Percentiles rank a stretch among this genome's conserved stretches.
Conservation (phyloP, 2,888 invertebrate species). For the Halocaridina rubra region DNA sequence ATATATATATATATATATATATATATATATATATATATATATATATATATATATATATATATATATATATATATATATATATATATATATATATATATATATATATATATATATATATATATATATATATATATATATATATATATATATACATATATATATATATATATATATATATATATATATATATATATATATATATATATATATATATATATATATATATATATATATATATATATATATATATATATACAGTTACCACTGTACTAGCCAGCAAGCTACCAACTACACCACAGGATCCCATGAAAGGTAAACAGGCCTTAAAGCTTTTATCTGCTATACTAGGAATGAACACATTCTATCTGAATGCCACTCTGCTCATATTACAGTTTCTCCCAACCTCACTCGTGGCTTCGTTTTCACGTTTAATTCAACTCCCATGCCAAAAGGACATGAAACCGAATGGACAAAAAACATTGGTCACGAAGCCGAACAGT, state of each 20-base stretch:
- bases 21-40: slow-evolving; percentile 1
- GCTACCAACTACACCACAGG: too few relatives aligned
- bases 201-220: slow-evolving; percentile 13
- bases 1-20: neutral
- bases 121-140: slow-evolving; percentile 19
- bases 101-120: slow-evolving; percentile 16
- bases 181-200: slow-evolving; percentile 15
- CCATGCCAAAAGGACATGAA: too few relatives aligned
- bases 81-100: slow-evolving; percentile 19
- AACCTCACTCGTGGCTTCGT: too few relatives aligned
- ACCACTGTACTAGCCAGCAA: too few relatives aligned
- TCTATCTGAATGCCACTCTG: too few relatives aligned
- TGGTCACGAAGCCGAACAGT: too few relatives aligned
- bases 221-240: neutral
- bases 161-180: slow-evolving; percentile 5
- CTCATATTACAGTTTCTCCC: too few relatives aligned
- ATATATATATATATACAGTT: neutral
- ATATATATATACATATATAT: slow-evolving; percentile 10
- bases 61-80: neutral
- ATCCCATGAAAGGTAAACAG: too few relatives aligned
- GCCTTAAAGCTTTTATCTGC: too few relatives aligned
- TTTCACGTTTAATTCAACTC: too few relatives aligned
- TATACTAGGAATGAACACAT: too few relatives aligned
- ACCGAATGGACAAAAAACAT: too few relatives aligned
- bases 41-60: neutral